Evolutionary conservation across 1,140 invertebrate genomes (phyloP).

Genomic region (roundworm (Caenorhabditis elegans)): DNA sequence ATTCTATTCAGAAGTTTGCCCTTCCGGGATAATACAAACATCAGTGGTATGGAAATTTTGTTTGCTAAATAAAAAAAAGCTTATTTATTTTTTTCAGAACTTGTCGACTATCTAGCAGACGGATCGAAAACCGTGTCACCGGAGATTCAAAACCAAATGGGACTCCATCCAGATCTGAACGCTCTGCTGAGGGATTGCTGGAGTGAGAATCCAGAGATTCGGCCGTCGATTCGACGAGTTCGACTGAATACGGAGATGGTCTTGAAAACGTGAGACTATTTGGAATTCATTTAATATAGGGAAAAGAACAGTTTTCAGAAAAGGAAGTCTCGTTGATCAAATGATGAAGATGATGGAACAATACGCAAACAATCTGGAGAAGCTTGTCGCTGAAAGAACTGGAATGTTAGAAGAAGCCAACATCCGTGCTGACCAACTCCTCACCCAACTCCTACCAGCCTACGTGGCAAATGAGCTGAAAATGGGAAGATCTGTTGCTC

Average conservation of each 20-base stretch:
- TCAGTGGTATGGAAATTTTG: constrained; percentile 48
- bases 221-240: constrained; percentile 62
- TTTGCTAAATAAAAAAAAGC: not conserved
- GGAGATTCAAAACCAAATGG: constrained; percentile 59
- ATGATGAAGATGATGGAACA: constrained; percentile 71
- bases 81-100: constrained; percentile 38
- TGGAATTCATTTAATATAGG: not conserved
- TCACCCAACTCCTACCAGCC: constrained; percentile 60
- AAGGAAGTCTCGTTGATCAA: constrained; percentile 64
- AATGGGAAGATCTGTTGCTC: constrained; percentile 60
- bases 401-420: constrained; percentile 68
- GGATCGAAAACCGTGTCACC: constrained; percentile 58
- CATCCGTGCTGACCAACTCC: constrained; percentile 59
- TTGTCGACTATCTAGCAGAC: constrained; percentile 51
- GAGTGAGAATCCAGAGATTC: constrained; percentile 63
- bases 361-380: constrained; percentile 94
- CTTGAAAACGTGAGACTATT: constrained; percentile 59
- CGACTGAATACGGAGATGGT: constrained; percentile 62
- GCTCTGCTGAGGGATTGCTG: constrained; percentile 63
- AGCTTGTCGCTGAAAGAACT: constrained; percentile 88
- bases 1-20: constrained; percentile 60
- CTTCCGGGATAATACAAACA: constrained; percentile 52
- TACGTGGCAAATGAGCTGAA: constrained; percentile 65
- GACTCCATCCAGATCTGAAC: constrained; percentile 59
- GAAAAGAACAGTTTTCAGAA: constrained; percentile 49